These are phyloP conservation scores for Antheraea mylitta DNA, from an alignment of 1,140 invertebrate genomes.

Conservation along the genomic window DNA sequence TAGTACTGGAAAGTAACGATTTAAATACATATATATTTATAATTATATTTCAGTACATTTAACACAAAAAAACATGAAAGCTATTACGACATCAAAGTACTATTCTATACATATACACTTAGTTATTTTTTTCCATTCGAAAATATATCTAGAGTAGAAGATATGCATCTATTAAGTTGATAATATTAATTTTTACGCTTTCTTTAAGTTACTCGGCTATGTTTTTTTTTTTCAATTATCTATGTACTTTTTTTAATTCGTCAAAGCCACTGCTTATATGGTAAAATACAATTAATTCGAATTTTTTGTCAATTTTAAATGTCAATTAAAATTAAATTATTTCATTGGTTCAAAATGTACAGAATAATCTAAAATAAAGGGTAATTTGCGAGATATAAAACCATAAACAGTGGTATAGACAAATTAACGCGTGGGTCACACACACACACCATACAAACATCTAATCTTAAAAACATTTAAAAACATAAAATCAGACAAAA, in stretches of 20 bases:
- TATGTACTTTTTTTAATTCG: slow-evolving; percentile 32
- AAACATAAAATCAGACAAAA: slow-evolving; percentile 14
- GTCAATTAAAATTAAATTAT: no score
- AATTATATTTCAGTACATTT: slow-evolving; percentile 1
- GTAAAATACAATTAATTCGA: not conserved
- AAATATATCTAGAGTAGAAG: slow-evolving; percentile 74
- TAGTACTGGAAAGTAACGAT: not conserved
- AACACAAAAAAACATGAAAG: slow-evolving; percentile 11
- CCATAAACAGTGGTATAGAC: slow-evolving; percentile 59
- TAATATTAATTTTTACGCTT: slow-evolving; percentile 43
- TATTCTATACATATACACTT: slow-evolving; percentile 45
- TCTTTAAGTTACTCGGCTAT: slow-evolving; percentile 52
- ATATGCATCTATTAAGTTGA: slow-evolving; percentile 75
- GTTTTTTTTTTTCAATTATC: slow-evolving; percentile 32
- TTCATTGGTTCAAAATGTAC: no score
- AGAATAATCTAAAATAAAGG: no score
- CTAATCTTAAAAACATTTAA: slow-evolving; percentile 32
- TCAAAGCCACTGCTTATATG: slow-evolving; percentile 55
- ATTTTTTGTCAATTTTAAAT: no score
- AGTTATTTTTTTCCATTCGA: slow-evolving; percentile 55
- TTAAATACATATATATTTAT: not conserved
- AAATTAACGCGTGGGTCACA: slow-evolving; percentile 42
- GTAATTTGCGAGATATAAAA: slow-evolving; percentile 2
- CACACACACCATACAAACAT: slow-evolving; percentile 51
- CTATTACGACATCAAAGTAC: slow-evolving; percentile 70